A percentile compares a stretch with the other conserved stretches of the same genome.
These are phyloP conservation scores for Trichogramma dendrolimi DNA, from an alignment of 2,888 invertebrate species.

Conservation along the genomic window DNA sequence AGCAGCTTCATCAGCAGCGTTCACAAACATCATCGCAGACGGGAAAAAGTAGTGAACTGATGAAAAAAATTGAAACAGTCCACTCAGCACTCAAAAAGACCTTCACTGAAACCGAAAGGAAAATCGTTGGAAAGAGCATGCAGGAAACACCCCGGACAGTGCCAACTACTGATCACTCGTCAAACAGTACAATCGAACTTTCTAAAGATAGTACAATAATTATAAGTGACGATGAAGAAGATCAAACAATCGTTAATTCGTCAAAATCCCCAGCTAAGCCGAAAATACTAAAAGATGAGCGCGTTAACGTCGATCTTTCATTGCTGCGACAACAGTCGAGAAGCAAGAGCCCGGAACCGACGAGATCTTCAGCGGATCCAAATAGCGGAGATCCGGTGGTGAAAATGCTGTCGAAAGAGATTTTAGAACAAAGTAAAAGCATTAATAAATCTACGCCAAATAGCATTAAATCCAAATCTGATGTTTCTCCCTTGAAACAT, in stretches of 20 bases:
- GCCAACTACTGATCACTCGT: not conserved
- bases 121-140: conserved; percentile 33
- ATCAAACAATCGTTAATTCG: not conserved
- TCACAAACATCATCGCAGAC: conserved; percentile 27
- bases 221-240: conserved; percentile 25
- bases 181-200: conserved; percentile 16
- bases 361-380: conserved; percentile 1
- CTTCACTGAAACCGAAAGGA: conserved; percentile 41
- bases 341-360: not conserved
- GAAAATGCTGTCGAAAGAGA: conserved; percentile 43
- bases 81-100: conserved; percentile 41
- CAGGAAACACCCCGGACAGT: conserved; percentile 11
- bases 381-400: conserved; percentile 37
- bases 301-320: conserved; percentile 30
- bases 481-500: conserved; percentile 24
- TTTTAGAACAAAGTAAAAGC: conserved; percentile 45
- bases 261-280: conserved; percentile 32
- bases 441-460: conserved; percentile 33
- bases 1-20: too few relatives aligned
- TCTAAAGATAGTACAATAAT: conserved; percentile 27
- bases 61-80: conserved; percentile 43
- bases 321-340: not conserved
- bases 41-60: conserved; percentile 37
- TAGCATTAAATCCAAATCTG: conserved; percentile 24
- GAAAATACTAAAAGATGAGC: conserved; percentile 40